Base-by-base conservation (phyloP, 2,888 invertebrate species). In the Pandemis cinnamomeana region DNA sequence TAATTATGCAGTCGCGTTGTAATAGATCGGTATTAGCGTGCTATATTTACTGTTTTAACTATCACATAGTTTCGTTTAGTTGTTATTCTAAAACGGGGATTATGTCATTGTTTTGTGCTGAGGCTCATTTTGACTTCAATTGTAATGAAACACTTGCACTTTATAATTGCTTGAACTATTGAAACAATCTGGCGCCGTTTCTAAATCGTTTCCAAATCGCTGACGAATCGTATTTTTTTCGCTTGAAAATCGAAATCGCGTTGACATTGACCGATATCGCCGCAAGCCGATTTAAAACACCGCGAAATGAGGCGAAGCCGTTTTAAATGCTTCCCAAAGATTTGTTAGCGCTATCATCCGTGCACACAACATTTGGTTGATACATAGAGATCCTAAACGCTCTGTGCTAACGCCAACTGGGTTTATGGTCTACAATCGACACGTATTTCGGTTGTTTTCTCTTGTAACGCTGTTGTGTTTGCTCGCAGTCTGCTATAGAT, bases 251-350 rank as follows among this genome's bases (percentile, higher is more conserved):
- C 86, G 89, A 90, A 89, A 91, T 86, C 89, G 82, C 78, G 78
- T 82, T 87, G 91, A 87, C 92, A 91, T 91, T 91, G 92, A 92
- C 91, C 91, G 89, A 91, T 88, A 87, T 89, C 87, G 83, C 73
- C 77, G 78, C 85, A 86, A 89, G 90, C 81, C 82, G 81, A 79
- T 78, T 78, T 67, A 70, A 58, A 69, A 67, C 58, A 46, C 78
- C 80, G 77, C 77, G 76, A 77, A 80, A 78, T 78, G 79, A 78
- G 78, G 79, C 77, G 75, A 76, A 67, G 75, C 67, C 78, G 72
- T 75, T 78, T 79, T 68, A 75, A 77, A 77, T 76, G 70, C 60
- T 76, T 77, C 51, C 60, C 73, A 44, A 71, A 62, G 62, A 74
- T 46, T 53, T 67, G 67, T 74, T 53, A 61, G 53, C 15, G 69